Evolutionary conservation across 2,113 vertebrate genomes (phyloP).

Genomic region (Hippocampus comes): DNA sequence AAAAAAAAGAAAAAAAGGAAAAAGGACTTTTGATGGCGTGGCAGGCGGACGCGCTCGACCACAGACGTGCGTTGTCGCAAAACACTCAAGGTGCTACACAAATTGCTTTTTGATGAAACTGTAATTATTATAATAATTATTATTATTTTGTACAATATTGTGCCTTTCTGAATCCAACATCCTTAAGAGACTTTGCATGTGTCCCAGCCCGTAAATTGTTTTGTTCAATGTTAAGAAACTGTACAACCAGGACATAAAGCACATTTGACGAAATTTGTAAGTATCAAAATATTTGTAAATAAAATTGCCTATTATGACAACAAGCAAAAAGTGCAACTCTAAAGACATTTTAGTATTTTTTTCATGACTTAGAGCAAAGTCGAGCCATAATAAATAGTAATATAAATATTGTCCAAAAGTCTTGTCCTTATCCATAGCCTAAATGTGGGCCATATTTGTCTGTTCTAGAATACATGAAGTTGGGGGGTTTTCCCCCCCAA

Average conservation of each 20-base stretch:
- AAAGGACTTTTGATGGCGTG: slow-evolving; percentile 74
- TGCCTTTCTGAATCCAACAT: slow-evolving; percentile 79
- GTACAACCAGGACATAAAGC: not conserved
- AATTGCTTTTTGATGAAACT: slow-evolving; percentile 86
- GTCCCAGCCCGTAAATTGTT: slow-evolving; percentile 69
- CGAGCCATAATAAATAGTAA: slow-evolving; percentile 51
- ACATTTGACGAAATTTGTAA: slow-evolving; percentile 78
- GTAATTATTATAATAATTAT: slow-evolving; percentile 82
- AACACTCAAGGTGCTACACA: slow-evolving; percentile 82
- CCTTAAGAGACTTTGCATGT: slow-evolving; percentile 86
- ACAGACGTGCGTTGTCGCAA: slow-evolving; percentile 84
- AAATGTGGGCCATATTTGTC: slow-evolving; percentile 58
- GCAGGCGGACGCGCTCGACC: slow-evolving; percentile 50
- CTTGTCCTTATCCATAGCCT: slow-evolving; percentile 77
- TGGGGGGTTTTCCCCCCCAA: slow-evolving; percentile 53
- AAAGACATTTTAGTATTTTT: slow-evolving; percentile 32
- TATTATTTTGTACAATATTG: slow-evolving; percentile 91
- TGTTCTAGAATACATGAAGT: slow-evolving; percentile 70
- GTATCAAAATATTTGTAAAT: slow-evolving; percentile 97
- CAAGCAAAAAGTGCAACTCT: slow-evolving; percentile 24
- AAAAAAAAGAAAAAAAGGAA: slow-evolving; percentile 12
- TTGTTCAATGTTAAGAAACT: slow-evolving; percentile 22
- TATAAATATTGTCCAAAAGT: slow-evolving; percentile 52
- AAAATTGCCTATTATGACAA: slow-evolving; percentile 43
- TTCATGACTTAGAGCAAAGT: slow-evolving; percentile 32